Evolutionary conservation across 2,113 vertebrate species (phyloP).

Genomic region (Alaudala cheleensis): DNA sequence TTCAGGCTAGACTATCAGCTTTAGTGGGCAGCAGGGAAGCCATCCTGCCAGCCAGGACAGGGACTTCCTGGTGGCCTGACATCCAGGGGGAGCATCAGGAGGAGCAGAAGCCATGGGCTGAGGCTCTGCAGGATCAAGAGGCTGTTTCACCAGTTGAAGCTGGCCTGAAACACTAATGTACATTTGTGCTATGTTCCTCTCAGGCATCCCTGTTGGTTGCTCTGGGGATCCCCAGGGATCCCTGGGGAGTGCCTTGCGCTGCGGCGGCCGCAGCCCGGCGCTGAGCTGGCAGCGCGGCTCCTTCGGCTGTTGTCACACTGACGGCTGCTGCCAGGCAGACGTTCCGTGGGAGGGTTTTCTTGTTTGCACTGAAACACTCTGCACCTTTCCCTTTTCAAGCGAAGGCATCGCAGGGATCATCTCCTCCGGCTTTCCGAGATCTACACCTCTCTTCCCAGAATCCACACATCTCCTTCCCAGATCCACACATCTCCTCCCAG

Average conservation of each 20-base stretch:
- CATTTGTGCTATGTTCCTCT: not conserved
- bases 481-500: not conserved
- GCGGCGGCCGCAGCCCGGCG: not conserved
- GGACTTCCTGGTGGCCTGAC: rapidly evolving
- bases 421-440: rapidly evolving
- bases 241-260: not conserved
- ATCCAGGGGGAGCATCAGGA: not conserved
- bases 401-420: not conserved
- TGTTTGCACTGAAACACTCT: constrained; percentile 63
- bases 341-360: constrained; percentile 70
- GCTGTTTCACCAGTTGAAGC: not conserved
- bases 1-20: not conserved
- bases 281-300: not conserved
- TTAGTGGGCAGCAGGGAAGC: not conserved
- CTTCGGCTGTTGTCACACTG: constrained; percentile 9
- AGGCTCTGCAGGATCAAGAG: not conserved
- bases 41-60: not conserved
- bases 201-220: not conserved
- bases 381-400: constrained; percentile 64
- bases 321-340: constrained; percentile 49
- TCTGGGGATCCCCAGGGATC: not conserved
- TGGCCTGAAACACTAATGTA: not conserved
- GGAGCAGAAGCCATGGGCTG: not conserved
- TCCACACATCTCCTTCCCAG: not conserved
- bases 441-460: not conserved